Percentiles rank a stretch among this genome's conserved stretches.
These are phyloP conservation scores for Eristalinus aeneus DNA, from an alignment of 2,888 invertebrate species.

Conservation along the genomic window DNA sequence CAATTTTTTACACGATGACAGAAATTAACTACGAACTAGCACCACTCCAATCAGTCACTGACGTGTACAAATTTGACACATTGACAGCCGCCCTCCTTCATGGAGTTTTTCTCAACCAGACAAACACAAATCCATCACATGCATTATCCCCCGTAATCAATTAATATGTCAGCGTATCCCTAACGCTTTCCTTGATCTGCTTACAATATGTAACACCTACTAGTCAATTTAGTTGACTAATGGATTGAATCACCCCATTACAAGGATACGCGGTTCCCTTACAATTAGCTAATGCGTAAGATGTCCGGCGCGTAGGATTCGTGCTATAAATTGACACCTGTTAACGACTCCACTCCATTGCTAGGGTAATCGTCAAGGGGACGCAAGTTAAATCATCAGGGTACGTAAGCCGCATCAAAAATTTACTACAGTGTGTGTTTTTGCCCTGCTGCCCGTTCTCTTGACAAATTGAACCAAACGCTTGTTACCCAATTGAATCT, in stretches of 20 bases:
- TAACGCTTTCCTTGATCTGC: not conserved
- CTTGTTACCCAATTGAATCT: conserved; percentile 4
- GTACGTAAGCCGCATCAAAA: conserved; percentile 11
- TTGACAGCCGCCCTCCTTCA: not conserved
- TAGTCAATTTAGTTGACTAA: conserved; percentile 1
- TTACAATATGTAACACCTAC: not conserved
- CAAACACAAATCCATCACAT: not conserved
- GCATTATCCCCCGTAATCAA: conserved; percentile 15
- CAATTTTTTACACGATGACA: not conserved
- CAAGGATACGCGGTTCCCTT: conserved; percentile 4
- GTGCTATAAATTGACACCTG: conserved; percentile 49
- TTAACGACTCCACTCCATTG: conserved; percentile 19
- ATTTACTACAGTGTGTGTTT: not conserved
- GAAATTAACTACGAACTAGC: not conserved
- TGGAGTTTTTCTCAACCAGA: not conserved
- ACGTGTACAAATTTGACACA: not conserved
- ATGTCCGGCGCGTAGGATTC: conserved; percentile 26
- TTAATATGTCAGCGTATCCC: not conserved
- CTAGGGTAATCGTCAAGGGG: conserved; percentile 19
- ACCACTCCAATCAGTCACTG: not conserved
- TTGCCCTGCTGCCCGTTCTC: not conserved
- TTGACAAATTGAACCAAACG: not conserved
- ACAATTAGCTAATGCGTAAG: conserved; percentile 58
- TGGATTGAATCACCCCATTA: conserved; percentile 28
- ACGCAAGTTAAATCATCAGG: conserved; percentile 4